A percentile compares a stretch with the other conserved stretches of the same genome.
Evolutionary conservation across 30 jellyfish, hydroid and myxozoan genomes (phyloP).

Genomic region (Cassiopea xamachana): DNA sequence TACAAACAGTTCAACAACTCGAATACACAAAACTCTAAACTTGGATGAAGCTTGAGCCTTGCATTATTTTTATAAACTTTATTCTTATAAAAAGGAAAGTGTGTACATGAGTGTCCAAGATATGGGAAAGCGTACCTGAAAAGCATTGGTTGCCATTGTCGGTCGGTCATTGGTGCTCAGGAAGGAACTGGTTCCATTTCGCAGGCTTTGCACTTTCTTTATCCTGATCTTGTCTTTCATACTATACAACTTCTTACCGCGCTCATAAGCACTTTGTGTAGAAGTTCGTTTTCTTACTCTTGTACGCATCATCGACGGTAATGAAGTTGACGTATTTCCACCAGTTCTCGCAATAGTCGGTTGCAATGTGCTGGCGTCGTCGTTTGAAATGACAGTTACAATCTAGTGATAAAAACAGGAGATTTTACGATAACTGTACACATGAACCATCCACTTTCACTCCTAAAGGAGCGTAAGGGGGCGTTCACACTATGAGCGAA

Average conservation of each 20-base stretch:
- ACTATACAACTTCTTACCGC: constrained; percentile 50
- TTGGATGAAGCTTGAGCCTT: too few species aligned
- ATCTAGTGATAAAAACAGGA: not conserved
- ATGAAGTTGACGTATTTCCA: not conserved
- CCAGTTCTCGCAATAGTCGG: not conserved
- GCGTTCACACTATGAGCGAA: not conserved
- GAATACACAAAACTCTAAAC: too few species aligned
- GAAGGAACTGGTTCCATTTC: constrained; percentile 17
- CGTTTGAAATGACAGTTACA: not conserved
- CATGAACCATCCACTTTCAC: not conserved
- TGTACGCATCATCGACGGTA: not conserved
- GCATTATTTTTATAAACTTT: too few species aligned
- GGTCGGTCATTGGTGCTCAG: constrained; percentile 59
- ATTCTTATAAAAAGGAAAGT: too few species aligned
- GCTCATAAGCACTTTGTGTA: constrained; percentile 34
- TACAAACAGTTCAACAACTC: too few species aligned
- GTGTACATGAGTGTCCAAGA: too few species aligned
- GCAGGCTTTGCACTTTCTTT: constrained; percentile 29
- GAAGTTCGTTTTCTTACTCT: constrained; percentile 32
- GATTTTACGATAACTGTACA: too few species aligned
- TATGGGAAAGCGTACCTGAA: constrained; percentile 29
- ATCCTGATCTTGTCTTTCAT: constrained; percentile 31
- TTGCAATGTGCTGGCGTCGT: not conserved
- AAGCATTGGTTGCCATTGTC: constrained; percentile 71
- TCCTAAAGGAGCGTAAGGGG: not conserved